Percentiles rank a stretch among this genome's conserved stretches.
Evolutionary conservation across 2,113 vertebrate genomes (phyloP).

Genomic region (Gyps fulvus): DNA sequence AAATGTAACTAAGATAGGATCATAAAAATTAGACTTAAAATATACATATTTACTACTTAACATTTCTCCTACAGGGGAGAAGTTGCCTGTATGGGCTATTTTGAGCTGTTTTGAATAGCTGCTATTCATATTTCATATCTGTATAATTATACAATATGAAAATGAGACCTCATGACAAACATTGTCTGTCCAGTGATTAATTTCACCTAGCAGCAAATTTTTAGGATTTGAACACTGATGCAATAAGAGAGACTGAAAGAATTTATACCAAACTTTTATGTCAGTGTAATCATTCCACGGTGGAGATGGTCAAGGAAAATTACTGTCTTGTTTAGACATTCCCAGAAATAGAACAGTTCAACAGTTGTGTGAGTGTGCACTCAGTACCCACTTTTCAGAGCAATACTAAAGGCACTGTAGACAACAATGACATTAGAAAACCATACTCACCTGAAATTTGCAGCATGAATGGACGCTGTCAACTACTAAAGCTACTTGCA

Average conservation of each 20-base stretch:
- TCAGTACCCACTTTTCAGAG: neutral
- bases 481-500: neutral
- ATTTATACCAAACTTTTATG: neutral
- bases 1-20: neutral
- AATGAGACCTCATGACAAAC: neutral
- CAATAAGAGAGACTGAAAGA: neutral
- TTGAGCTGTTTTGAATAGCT: neutral
- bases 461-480: neutral
- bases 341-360: neutral
- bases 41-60: neutral
- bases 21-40: neutral
- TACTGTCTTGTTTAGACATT: neutral
- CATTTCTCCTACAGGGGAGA: neutral
- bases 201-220: neutral
- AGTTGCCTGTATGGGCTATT: neutral
- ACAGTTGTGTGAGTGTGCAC: neutral
- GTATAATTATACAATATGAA: neutral
- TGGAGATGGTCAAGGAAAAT: neutral
- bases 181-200: neutral
- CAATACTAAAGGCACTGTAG: neutral
- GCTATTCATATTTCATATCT: neutral
- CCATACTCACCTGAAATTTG: neutral
- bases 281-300: neutral
- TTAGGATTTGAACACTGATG: neutral
- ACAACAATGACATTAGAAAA: neutral